phyloP scores from a whole-genome alignment of 2,888 invertebrate genomes.

The Chloroclystis v-ata region DNA sequence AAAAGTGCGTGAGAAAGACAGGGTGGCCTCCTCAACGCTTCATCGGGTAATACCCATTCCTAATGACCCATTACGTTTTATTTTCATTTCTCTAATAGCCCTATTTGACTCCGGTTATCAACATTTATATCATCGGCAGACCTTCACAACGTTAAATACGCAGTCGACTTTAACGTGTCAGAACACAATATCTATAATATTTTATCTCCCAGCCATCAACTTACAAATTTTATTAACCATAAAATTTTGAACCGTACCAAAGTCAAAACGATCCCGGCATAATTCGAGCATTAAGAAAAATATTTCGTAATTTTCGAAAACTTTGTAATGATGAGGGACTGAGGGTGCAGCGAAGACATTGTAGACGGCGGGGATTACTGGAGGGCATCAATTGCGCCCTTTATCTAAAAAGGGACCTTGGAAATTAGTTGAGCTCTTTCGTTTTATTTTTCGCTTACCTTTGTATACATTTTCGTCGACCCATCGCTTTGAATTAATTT shows the following conservation, averaged over 20 bases:
- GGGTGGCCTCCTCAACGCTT: slow-evolving; percentile 47
- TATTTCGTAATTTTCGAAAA: slow-evolving; percentile 30
- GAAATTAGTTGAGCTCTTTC: slow-evolving; percentile 59
- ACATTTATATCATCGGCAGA: slow-evolving; percentile 54
- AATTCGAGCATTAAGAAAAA: slow-evolving; percentile 27
- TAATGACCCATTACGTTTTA: slow-evolving; percentile 59
- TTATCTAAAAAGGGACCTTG: slow-evolving; percentile 58
- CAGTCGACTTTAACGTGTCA: slow-evolving; percentile 48
- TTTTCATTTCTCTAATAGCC: slow-evolving; percentile 54
- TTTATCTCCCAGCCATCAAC: slow-evolving; percentile 41
- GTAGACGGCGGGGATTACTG: slow-evolving; percentile 46
- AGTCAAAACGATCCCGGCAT: slow-evolving; percentile 30
- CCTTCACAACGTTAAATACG: slow-evolving; percentile 45
- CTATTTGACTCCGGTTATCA: slow-evolving; percentile 52
- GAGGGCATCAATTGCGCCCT: slow-evolving; percentile 52
- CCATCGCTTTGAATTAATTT: slow-evolving; percentile 71
- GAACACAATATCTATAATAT: slow-evolving; percentile 48
- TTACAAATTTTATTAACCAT: slow-evolving; percentile 33
- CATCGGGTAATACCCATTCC: slow-evolving; percentile 40
- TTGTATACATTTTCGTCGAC: slow-evolving; percentile 65
- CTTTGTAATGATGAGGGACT: slow-evolving; percentile 31
- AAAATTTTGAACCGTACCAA: slow-evolving; percentile 27
- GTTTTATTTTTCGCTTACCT: slow-evolving; percentile 67
- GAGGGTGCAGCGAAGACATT: slow-evolving; percentile 27
- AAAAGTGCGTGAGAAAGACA: slow-evolving; percentile 63